A percentile compares a stretch with the other conserved stretches of the same genome.
These are phyloP conservation scores for Parasteatoda lunata DNA, from an alignment of 2,888 invertebrate genomes.

Conservation along the genomic window DNA sequence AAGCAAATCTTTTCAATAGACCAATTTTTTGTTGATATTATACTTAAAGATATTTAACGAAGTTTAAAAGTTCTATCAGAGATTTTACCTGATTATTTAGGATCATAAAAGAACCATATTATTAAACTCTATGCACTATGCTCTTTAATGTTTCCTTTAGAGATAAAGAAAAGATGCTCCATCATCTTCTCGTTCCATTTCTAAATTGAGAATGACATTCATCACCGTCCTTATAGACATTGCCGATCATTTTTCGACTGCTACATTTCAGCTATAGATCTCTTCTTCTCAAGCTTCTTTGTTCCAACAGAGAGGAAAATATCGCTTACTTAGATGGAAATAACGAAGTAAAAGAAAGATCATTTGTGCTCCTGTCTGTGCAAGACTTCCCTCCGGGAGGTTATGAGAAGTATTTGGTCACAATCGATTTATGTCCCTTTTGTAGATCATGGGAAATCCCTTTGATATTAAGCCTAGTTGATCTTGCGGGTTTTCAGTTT, in stretches of 20 bases:
- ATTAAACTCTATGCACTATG: neutral
- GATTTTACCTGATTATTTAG: neutral
- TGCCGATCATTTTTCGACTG: slow-evolving; percentile 41
- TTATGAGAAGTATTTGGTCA: slow-evolving; percentile 27
- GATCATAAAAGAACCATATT: neutral
- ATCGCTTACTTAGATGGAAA: slow-evolving; percentile 62
- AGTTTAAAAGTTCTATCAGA: no score
- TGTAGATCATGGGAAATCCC: neutral
- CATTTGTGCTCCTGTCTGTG: slow-evolving; percentile 38
- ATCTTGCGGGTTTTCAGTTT: no score
- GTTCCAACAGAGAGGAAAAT: slow-evolving; percentile 42
- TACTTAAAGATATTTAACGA: no score
- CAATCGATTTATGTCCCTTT: slow-evolving; percentile 31
- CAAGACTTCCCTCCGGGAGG: slow-evolving; percentile 14
- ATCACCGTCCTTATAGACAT: slow-evolving; percentile 25
- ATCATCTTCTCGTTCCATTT: slow-evolving; percentile 4
- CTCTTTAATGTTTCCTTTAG: neutral
- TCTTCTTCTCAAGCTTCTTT: slow-evolving; percentile 12
- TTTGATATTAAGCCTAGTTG: neutral
- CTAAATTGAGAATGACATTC: slow-evolving; percentile 42
- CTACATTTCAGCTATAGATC: neutral
- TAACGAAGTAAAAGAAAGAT: slow-evolving; percentile 57
- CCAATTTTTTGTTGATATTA: no score
- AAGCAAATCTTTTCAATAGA: no score
- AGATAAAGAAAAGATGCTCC: neutral